These are phyloP conservation scores for Calameuta idolon DNA, from an alignment of 2,888 invertebrate genomes.

Conservation along the genomic window DNA sequence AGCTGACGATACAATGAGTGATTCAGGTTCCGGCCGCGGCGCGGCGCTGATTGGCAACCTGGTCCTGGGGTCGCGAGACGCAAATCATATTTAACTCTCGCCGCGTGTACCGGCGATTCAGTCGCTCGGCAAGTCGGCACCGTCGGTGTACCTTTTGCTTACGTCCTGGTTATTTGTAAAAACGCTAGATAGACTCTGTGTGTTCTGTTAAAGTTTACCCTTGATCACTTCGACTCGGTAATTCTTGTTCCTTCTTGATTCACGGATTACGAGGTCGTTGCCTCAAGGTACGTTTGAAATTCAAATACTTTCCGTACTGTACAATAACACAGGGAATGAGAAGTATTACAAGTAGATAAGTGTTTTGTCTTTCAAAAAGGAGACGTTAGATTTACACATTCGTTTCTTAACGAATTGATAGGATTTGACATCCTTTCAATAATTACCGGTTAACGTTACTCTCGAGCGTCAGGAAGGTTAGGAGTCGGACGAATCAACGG, in stretches of 20 bases:
- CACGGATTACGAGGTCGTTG: not conserved
- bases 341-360: not conserved
- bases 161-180: not conserved
- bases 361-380: not conserved
- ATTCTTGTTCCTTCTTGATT: not conserved
- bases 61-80: conserved; percentile 9
- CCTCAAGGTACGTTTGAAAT: not conserved
- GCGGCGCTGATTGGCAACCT: conserved; percentile 5
- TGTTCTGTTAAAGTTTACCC: not conserved
- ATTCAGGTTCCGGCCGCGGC: not conserved
- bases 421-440: not conserved
- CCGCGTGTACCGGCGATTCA: conserved; percentile 35
- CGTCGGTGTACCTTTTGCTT: not conserved
- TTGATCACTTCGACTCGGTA: not conserved
- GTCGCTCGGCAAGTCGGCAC: not conserved
- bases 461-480: not conserved
- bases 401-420: not conserved
- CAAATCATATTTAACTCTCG: conserved; percentile 42
- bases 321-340: not conserved
- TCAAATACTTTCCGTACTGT: not conserved
- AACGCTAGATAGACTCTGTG: not conserved
- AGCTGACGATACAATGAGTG: not conserved
- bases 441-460: not conserved
- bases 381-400: not conserved
- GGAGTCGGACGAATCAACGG: not conserved